Percentiles rank a stretch among this genome's conserved stretches.
Evolutionary conservation across 2,113 vertebrate genomes (phyloP).

Genomic region (Lipophrys pholis): DNA sequence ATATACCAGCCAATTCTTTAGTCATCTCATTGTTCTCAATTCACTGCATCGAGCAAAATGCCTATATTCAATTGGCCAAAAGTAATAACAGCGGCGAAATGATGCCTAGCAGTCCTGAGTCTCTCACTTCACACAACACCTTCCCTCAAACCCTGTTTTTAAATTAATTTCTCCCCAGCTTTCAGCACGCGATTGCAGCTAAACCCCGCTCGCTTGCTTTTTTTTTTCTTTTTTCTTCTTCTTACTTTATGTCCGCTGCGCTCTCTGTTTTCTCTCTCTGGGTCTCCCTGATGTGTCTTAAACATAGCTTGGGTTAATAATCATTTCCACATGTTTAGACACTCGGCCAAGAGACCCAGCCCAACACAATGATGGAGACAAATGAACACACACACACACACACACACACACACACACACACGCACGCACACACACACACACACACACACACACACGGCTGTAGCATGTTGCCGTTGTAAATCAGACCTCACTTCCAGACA

Average conservation of each 20-base stretch:
- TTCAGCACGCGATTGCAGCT: slow-evolving; percentile 18
- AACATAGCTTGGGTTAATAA: slow-evolving; percentile 62
- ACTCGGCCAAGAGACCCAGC: slow-evolving; percentile 57
- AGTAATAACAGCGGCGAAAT: slow-evolving; percentile 29
- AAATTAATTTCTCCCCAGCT: slow-evolving; percentile 42
- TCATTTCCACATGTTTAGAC: slow-evolving; percentile 74
- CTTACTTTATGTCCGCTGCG: background rate
- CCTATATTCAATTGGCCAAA: slow-evolving; percentile 37
- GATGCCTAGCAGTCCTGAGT: slow-evolving; percentile 23
- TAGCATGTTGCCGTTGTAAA: slow-evolving; percentile 27
- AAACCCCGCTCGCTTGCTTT: slow-evolving; percentile 54
- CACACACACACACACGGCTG: slow-evolving; percentile 6
- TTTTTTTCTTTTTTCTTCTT: slow-evolving; percentile 10
- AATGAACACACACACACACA: background rate
- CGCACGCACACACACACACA: no score
- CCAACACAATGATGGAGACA: slow-evolving; percentile 39
- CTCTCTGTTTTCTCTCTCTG: slow-evolving; percentile 26
- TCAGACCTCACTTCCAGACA: slow-evolving; percentile 54
- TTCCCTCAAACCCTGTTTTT: slow-evolving; percentile 21
- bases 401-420: slow-evolving; percentile 9
- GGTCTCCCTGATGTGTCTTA: slow-evolving; percentile 56
- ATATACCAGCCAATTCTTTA: slow-evolving; percentile 51
- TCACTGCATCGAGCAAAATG: slow-evolving; percentile 18
- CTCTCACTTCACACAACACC: slow-evolving; percentile 9
- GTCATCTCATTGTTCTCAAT: slow-evolving; percentile 27